Conservation (phyloP, 2,888 invertebrate species). For the Bembecia ichneumoniformis region DNA sequence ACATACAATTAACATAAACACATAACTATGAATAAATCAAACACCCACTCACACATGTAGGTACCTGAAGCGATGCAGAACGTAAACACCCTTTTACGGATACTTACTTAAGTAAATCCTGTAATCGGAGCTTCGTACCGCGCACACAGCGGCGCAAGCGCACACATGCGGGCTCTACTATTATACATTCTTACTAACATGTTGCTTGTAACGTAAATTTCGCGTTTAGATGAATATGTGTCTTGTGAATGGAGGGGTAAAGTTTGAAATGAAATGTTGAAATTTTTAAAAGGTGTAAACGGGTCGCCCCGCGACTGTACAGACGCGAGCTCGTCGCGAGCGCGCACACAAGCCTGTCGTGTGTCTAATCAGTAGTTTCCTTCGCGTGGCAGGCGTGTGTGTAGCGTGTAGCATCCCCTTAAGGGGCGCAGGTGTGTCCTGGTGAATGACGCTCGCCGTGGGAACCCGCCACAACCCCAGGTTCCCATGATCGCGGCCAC, state of each 20-base stretch:
- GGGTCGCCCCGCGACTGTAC: background rate
- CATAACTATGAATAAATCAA: conserved; percentile 33
- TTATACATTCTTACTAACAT: conserved; percentile 1
- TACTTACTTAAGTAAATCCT: conserved; percentile 40
- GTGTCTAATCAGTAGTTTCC: conserved; percentile 56
- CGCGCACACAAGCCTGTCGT: conserved; percentile 13
- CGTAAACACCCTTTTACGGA: conserved; percentile 40
- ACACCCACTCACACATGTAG: conserved; percentile 19
- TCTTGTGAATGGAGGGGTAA: too few relatives aligned
- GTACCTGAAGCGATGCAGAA: conserved; percentile 21
- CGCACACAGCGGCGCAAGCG: conserved; percentile 12
- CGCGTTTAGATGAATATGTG: too few relatives aligned
- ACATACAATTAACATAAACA: conserved; percentile 27
- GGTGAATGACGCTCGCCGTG: conserved; percentile 65
- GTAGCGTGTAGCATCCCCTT: conserved; percentile 49
- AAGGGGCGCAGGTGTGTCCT: conserved; percentile 66
- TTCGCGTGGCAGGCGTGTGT: conserved; percentile 69
- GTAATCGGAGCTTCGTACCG: conserved; percentile 26
- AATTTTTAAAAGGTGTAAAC: too few relatives aligned
- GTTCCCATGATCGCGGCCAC: conserved; percentile 60
- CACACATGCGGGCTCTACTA: conserved; percentile 11
- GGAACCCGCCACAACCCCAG: conserved; percentile 62
- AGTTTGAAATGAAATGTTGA: too few relatives aligned
- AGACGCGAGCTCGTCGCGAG: conserved; percentile 18
- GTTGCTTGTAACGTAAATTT: background rate